Percentiles rank a stretch among this genome's conserved stretches.
These are phyloP conservation scores for Crossaster papposus DNA, from an alignment of 53 echinoderm and acorn worm species.

Conservation along the genomic window DNA sequence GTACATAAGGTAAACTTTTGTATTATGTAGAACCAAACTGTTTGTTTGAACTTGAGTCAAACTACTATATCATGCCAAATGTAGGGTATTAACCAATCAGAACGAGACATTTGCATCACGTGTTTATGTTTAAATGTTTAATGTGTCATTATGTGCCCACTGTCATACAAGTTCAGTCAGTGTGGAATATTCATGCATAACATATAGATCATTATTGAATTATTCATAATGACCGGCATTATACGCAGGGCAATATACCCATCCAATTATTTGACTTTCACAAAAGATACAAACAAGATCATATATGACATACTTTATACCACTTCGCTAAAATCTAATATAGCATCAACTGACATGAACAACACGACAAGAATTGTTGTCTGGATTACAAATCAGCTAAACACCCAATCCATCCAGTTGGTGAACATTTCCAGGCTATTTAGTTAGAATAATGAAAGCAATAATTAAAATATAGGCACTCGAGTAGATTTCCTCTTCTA, in stretches of 20 bases:
- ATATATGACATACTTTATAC: not conserved
- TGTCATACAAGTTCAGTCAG: not conserved
- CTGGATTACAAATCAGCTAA: not conserved
- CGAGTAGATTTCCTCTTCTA: constrained; percentile 1
- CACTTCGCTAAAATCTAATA: constrained; percentile 1
- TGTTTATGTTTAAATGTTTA: not conserved
- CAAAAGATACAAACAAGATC: not conserved
- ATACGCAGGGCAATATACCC: not conserved
- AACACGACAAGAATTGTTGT: not conserved
- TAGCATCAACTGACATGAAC: not conserved
- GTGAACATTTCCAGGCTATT: not conserved
- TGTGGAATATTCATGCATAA: not conserved
- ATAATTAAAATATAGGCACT: constrained; percentile 23
- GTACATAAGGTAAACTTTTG: not conserved
- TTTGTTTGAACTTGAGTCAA: not conserved
- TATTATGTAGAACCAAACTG: not conserved
- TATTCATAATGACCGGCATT: not conserved
- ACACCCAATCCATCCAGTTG: not conserved
- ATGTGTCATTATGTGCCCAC: not conserved
- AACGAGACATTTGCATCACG: too few relatives aligned
- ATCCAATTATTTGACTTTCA: not conserved
- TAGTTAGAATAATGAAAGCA: not conserved
- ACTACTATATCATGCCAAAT: not conserved
- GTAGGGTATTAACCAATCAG: not conserved
- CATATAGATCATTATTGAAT: not conserved